These are phyloP conservation scores for Andrena bicolor DNA, from an alignment of 2,888 invertebrate species.

Conservation along the genomic window DNA sequence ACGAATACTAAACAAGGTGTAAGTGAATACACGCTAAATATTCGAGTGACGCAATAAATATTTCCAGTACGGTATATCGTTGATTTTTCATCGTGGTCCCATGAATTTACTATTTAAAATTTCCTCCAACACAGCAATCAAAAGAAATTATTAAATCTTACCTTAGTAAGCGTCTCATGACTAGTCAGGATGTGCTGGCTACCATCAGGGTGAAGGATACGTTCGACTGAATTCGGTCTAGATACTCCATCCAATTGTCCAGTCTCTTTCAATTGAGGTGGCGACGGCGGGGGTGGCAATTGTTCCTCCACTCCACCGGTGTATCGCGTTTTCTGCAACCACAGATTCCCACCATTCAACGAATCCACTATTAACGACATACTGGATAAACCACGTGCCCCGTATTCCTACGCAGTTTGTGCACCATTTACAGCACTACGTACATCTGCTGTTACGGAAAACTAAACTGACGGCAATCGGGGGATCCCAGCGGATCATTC, in stretches of 20 bases:
- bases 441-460: no score
- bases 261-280: conserved; percentile 83
- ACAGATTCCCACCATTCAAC: conserved; percentile 18
- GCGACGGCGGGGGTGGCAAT: conserved; percentile 87
- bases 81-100: neutral
- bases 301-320: conserved; percentile 85
- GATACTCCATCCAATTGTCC: conserved; percentile 81
- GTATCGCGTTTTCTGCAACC: conserved; percentile 86
- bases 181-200: conserved; percentile 75
- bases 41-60: no score
- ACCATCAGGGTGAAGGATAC: conserved; percentile 80
- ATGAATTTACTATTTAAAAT: neutral
- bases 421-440: neutral
- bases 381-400: neutral
- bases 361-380: neutral
- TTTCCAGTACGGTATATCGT: no score
- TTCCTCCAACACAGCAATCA: neutral
- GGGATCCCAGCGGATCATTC: neutral
- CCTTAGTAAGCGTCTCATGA: conserved; percentile 81
- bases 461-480: no score
- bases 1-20: no score
- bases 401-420: neutral
- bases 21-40: no score
- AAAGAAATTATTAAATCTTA: conserved; percentile 58
- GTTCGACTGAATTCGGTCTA: conserved; percentile 85